A percentile compares a stretch with the other conserved stretches of the same genome.
Evolutionary conservation across 2,797 vertebrate genomes (phyloP).

Genomic region (Potorous gilbertii): DNA sequence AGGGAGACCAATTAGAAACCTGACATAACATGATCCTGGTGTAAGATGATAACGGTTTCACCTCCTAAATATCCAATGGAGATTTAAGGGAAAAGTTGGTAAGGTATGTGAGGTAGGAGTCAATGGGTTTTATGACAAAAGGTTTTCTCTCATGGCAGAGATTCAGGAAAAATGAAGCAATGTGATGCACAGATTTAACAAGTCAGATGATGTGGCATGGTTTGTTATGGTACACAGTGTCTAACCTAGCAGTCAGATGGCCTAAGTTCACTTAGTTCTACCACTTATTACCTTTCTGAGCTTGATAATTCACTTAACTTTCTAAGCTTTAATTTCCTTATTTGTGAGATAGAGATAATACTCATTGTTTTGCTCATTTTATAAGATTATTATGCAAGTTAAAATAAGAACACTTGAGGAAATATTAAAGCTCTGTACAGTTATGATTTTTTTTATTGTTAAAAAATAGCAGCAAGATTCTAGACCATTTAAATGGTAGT

Average conservation of each 20-base stretch:
- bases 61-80: neutral
- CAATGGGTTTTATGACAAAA: neutral
- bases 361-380: neutral
- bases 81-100: neutral
- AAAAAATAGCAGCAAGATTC: neutral
- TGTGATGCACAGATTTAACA: neutral
- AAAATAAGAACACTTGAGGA: neutral
- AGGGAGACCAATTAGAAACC: neutral
- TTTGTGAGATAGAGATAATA: neutral
- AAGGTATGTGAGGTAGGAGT: neutral
- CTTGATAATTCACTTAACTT: neutral
- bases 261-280: neutral
- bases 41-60: neutral
- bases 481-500: neutral
- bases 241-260: neutral
- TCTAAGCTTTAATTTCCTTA: neutral
- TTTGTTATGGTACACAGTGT: neutral
- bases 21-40: neutral
- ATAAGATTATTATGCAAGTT: neutral
- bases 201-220: neutral
- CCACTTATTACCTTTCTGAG: neutral
- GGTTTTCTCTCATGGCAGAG: neutral
- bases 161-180: neutral
- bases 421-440: neutral
- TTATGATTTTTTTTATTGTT: neutral